These are phyloP conservation scores for Hyperoodon ampullatus DNA, from an alignment of 2,113 vertebrate genomes.

Conservation along the genomic window DNA sequence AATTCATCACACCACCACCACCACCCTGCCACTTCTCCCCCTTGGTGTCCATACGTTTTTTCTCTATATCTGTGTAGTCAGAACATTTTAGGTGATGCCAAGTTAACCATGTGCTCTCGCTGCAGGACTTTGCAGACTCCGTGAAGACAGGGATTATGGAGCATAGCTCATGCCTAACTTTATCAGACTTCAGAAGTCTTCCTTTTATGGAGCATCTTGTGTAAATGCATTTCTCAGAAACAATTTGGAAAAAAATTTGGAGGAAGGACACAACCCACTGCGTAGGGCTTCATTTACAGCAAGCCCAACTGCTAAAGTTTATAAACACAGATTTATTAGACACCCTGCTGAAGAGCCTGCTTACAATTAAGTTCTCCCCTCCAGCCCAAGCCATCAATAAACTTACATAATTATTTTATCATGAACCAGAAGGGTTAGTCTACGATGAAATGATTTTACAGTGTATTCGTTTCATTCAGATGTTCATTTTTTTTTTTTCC, in stretches of 20 bases:
- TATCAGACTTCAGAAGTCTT: not conserved
- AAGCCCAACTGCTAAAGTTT: not conserved
- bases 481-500: not conserved
- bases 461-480: not conserved
- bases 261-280: not conserved
- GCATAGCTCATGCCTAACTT: accelerated
- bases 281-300: not conserved
- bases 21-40: too few relatives aligned
- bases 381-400: accelerated
- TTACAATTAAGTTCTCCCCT: too few relatives aligned
- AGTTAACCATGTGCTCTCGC: accelerated
- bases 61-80: too few relatives aligned
- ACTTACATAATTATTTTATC: not conserved
- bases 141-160: accelerated
- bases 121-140: accelerated
- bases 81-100: accelerated
- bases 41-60: too few relatives aligned
- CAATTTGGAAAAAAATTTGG: too few relatives aligned
- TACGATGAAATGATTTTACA: not conserved
- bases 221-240: not conserved
- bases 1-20: too few relatives aligned
- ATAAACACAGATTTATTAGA: too few relatives aligned
- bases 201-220: not conserved
- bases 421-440: too few relatives aligned
- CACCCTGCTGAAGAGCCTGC: too few relatives aligned